Evolutionary conservation across 53 echinoderm and acorn worm species (phyloP).

Genomic region (Patiria pectinifera): DNA sequence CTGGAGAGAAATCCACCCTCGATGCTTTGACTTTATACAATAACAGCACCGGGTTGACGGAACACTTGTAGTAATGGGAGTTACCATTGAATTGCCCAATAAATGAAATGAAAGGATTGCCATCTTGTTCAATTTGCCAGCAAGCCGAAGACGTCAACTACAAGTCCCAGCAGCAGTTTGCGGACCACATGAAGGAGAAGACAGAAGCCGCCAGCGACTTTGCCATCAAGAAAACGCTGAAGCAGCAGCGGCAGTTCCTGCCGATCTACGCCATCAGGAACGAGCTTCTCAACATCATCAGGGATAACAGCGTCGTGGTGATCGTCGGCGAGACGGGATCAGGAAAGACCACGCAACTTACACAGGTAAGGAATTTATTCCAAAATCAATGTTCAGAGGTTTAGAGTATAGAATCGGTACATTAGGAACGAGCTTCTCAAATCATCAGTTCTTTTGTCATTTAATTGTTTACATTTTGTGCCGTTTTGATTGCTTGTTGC

Average conservation of each 20-base stretch:
- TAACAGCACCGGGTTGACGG: no score
- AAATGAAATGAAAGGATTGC: not conserved
- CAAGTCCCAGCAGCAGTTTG: constrained; percentile 99
- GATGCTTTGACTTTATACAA: no score
- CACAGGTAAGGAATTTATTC: constrained; percentile 71
- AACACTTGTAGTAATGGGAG: no score
- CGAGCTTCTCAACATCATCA: constrained; percentile 88
- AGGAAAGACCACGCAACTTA: constrained; percentile 97
- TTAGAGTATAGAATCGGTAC: no score
- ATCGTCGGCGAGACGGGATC: constrained; percentile 99
- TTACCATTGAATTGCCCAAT: no score
- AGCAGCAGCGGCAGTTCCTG: constrained; percentile 88
- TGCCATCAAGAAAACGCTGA: constrained; percentile 84
- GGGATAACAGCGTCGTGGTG: constrained; percentile 94
- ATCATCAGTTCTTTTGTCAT: no score
- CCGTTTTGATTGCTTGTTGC: no score
- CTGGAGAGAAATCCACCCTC: no score
- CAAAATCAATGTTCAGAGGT: not conserved
- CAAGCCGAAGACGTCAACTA: constrained; percentile 91
- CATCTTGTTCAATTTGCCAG: not conserved
- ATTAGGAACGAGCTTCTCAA: no score
- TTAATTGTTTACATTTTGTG: no score
- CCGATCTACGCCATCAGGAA: constrained; percentile 92
- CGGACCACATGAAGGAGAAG: constrained; percentile 99
- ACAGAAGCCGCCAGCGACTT: constrained; percentile 92